A percentile compares a stretch with the other conserved stretches of the same genome.
Conservation (phyloP, 1,140 invertebrate genomes). For the Doryteuthis pealeii region DNA sequence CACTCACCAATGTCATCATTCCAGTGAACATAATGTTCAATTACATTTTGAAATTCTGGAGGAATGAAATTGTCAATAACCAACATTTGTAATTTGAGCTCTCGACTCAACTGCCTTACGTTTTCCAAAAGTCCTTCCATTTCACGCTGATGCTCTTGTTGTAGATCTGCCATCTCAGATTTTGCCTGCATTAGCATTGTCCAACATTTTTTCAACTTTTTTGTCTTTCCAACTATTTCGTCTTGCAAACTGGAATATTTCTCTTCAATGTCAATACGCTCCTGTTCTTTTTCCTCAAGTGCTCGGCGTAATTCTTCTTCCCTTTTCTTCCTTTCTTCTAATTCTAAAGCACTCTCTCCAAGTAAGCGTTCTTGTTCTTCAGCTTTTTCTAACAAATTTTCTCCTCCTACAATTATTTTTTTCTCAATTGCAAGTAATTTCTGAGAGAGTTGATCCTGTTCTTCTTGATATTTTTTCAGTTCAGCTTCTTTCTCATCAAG, state of each 20-base stretch:
- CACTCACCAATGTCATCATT: conserved; percentile 98
- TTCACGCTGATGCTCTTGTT: conserved; percentile 90
- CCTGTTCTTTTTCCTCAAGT: conserved; percentile 73
- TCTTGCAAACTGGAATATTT: conserved; percentile 88
- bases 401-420: conserved; percentile 95
- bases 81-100: conserved; percentile 87
- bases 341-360: conserved; percentile 82
- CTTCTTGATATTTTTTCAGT: conserved; percentile 61
- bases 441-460: conserved; percentile 71
- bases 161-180: conserved; percentile 55
- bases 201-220: conserved; percentile 86
- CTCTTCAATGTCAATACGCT: conserved; percentile 93
- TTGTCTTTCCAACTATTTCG: conserved; percentile 86
- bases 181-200: conserved; percentile 61
- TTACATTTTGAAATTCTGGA: conserved; percentile 84
- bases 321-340: conserved; percentile 79
- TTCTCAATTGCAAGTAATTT: conserved; percentile 90
- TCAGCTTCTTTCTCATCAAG: conserved; percentile 63
- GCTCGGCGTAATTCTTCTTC: conserved; percentile 80
- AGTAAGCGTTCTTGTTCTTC: conserved; percentile 90
- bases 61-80: conserved; percentile 87
- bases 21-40: conserved; percentile 93
- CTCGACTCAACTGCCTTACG: conserved; percentile 82
- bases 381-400: conserved; percentile 96
- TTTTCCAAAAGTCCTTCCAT: conserved; percentile 94